These are phyloP conservation scores for Philonicus albiceps DNA, from an alignment of 2,888 invertebrate genomes.

Conservation along the genomic window DNA sequence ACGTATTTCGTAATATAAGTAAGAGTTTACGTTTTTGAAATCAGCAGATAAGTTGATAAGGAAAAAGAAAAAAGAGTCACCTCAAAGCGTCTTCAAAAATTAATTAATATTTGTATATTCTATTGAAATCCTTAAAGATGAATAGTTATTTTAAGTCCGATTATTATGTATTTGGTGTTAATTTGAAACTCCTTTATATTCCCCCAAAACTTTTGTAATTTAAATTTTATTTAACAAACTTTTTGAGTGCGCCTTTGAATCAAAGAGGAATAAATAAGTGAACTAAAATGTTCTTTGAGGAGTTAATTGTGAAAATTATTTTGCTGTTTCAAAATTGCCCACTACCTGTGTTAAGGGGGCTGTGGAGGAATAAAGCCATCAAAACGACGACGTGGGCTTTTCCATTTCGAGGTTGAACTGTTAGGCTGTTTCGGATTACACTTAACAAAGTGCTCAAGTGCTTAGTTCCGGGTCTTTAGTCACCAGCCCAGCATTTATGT, in stretches of 20 bases:
- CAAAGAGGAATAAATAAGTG: not conserved
- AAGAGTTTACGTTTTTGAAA: no score
- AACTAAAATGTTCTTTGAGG: not conserved
- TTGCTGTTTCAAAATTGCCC: not conserved
- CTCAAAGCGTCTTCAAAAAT: no score
- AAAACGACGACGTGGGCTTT: not conserved
- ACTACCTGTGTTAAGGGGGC: not conserved
- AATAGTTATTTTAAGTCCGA: not conserved
- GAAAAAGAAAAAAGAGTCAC: no score
- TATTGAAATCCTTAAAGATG: no score
- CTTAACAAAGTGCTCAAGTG: not conserved
- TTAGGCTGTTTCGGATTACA: not conserved
- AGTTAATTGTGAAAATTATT: not conserved
- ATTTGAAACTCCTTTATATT: not conserved
- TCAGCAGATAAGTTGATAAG: no score
- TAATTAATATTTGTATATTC: not conserved
- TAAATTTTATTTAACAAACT: not conserved
- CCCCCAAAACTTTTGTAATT: not conserved
- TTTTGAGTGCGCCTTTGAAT: not conserved
- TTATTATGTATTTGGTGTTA: not conserved
- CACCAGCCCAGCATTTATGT: not conserved
- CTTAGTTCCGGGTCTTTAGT: not conserved
- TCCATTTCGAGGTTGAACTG: not conserved
- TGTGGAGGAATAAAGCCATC: not conserved
- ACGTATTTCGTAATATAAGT: no score